Conservation (phyloP, 2,113 vertebrate genomes). For the Cichladusa arquata region DNA sequence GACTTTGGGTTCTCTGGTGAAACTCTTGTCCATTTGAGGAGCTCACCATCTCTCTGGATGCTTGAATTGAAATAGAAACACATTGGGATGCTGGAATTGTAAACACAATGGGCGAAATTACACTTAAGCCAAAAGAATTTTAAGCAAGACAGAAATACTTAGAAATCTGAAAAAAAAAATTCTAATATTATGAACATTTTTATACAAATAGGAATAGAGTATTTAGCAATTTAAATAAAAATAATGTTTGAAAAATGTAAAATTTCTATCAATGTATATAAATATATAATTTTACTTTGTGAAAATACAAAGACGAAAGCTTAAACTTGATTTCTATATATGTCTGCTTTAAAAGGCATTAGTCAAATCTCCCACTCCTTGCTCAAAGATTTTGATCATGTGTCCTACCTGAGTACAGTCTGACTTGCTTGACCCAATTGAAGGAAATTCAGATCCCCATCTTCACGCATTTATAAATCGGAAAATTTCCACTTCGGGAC, state of each 20-base stretch:
- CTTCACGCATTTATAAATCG: conserved; percentile 26
- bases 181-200: neutral
- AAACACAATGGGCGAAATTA: neutral
- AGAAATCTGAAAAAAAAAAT: neutral
- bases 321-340: neutral
- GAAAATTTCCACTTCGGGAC: conserved; percentile 37
- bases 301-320: neutral
- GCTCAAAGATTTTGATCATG: neutral
- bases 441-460: conserved; percentile 8
- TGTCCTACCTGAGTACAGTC: neutral
- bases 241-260: neutral
- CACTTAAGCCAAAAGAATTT: neutral
- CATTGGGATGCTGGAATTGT: neutral
- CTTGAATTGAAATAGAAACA: neutral
- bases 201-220: neutral
- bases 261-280: neutral
- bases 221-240: neutral
- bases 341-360: neutral
- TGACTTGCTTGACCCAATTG: neutral
- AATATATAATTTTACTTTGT: neutral
- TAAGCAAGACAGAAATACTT: neutral
- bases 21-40: neutral
- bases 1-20: neutral
- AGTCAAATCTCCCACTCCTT: neutral
- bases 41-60: neutral